Conservation (phyloP, 1,140 invertebrate species). For the Bombus turneri region DNA sequence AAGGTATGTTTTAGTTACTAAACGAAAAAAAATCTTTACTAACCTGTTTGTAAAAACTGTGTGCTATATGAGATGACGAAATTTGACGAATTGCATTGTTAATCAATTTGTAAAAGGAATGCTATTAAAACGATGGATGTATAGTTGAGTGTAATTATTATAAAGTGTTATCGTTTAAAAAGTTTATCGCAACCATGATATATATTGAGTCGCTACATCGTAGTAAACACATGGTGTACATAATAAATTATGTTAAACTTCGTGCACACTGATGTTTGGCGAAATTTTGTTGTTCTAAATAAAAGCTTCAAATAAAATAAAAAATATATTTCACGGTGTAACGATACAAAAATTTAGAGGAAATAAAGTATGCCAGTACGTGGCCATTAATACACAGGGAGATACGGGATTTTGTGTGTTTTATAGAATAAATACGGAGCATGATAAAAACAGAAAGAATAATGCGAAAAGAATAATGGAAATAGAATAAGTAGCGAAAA, state of each 20-base stretch:
- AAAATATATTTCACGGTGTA: neutral
- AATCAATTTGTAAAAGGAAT: no score
- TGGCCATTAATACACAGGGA: neutral
- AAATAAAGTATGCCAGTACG: neutral
- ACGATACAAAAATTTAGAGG: neutral
- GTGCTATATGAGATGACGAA: no score
- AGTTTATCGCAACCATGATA: no score
- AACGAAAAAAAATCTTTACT: no score
- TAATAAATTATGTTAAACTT: neutral
- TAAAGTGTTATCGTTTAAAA: no score
- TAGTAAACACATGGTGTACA: neutral
- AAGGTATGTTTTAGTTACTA: no score
- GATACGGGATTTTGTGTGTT: neutral
- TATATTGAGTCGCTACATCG: no score
- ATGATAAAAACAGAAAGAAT: neutral
- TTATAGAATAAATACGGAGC: neutral
- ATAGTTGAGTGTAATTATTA: no score
- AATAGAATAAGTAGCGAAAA: neutral
- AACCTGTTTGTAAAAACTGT: no score
- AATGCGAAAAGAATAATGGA: neutral
- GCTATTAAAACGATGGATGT: no score
- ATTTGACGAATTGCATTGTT: no score
- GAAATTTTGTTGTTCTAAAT: neutral
- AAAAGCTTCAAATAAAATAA: neutral
- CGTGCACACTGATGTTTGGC: no score